Evolutionary conservation across 1,140 invertebrate genomes (phyloP).

Genomic region (Leptinotarsa defecta): DNA sequence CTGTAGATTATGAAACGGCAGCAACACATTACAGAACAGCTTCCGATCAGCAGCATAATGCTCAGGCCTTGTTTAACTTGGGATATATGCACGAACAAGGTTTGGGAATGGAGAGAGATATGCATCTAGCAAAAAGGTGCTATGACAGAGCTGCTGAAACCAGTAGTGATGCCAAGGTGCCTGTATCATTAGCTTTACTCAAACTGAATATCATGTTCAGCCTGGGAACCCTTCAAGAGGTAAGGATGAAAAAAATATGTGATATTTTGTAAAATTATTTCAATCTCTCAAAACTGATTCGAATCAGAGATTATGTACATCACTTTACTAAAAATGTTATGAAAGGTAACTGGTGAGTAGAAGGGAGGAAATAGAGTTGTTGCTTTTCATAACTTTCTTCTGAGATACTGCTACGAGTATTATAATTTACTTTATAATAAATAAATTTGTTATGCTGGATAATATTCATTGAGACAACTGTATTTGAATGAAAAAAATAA

Average conservation of each 20-base stretch:
- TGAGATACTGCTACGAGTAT: background rate
- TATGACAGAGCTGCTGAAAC: constrained; percentile 97
- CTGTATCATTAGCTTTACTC: constrained; percentile 88
- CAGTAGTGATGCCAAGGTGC: constrained; percentile 90
- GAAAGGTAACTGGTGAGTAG: no score
- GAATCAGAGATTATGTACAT: background rate
- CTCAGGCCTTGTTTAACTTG: constrained; percentile 99
- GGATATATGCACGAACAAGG: constrained; percentile 99
- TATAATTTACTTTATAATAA: constrained; percentile 2
- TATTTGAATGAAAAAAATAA: background rate
- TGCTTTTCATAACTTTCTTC: background rate
- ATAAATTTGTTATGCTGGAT: constrained; percentile 3
- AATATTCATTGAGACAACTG: background rate
- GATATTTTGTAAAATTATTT: constrained; percentile 11
- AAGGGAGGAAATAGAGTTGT: background rate
- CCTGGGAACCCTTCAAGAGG: constrained; percentile 72
- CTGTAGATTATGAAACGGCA: constrained; percentile 91
- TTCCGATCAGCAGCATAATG: constrained; percentile 93
- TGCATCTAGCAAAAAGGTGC: constrained; percentile 85
- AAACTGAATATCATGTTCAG: constrained; percentile 84
- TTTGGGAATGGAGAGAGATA: constrained; percentile 81
- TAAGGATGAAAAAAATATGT: constrained; percentile 52
- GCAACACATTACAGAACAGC: constrained; percentile 90
- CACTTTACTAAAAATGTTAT: no score
- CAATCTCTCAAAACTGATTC: background rate